Base-by-base conservation (phyloP, 2,113 vertebrate species). In the Apeltes quadracus region DNA sequence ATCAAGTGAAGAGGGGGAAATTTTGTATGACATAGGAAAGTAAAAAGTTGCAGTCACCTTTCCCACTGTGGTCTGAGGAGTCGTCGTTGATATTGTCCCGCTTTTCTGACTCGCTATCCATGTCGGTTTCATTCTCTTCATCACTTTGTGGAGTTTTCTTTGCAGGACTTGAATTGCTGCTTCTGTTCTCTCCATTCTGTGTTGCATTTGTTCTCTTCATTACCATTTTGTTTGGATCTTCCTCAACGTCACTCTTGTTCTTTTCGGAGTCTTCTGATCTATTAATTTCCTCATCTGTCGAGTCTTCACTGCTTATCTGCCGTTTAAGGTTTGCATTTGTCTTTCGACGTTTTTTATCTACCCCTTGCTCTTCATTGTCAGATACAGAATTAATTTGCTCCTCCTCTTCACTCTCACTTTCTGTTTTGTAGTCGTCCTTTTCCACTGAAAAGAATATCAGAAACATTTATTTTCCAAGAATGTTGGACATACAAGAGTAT, bases 41-140 rank as follows among this genome's bases (percentile, higher is more conserved):
- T 2, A 32, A 23, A 66, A 55, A 65, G 23, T n/a, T 48, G 50
- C 10, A 27, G 1, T 77, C 43, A 90, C 90, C 84, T 75, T 89
- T 83, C 86, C 84, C 88, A 71, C 81, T 82, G 38, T 90, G 79
- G 86, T 79, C 91, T 84, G 88, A 89, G 0, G 85, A 79, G 13
- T 55, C 22, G 1, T 25, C 3, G 3, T 68, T 44, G 34, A 9
- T 32, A 55, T 72, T 64, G 7, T 75, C 69, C 12, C 44, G 76
- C 3, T 20, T 79, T 38, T 78, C 63, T 15, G 81, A 78, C 0
- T 61, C 23, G 51, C 9, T n/a, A 0, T 76, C 80, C 0, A 18
- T 11, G 46, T 58, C 78, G 1, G 25, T 39, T 48, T 84, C 36
- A 2, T 61, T 44, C 54, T 84, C 78, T 22, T 72, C 12, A 25